Evolutionary conservation across 2,113 vertebrate species (phyloP).

Genomic region (Coturnix japonica): DNA sequence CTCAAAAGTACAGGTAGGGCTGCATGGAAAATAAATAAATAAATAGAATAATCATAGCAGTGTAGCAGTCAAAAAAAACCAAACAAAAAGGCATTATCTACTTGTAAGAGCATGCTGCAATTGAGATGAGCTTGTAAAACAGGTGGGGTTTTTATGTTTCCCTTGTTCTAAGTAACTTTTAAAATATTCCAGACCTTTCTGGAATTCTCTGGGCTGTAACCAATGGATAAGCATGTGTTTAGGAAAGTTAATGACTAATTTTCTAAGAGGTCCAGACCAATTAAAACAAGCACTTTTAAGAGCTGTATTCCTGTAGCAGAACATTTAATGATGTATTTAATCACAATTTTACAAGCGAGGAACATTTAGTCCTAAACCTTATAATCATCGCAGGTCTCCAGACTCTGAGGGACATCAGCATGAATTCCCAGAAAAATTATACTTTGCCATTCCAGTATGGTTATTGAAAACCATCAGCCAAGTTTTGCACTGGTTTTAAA

Average conservation of each 20-base stretch:
- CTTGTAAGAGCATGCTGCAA: background rate
- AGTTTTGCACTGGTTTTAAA: background rate
- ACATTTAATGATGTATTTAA: background rate
- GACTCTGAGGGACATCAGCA: background rate
- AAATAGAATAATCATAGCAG: background rate
- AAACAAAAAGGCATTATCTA: rapidly evolving
- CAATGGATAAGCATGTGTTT: background rate
- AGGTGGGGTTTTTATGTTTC: rapidly evolving
- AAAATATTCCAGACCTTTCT: background rate
- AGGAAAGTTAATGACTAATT: background rate
- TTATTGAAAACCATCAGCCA: background rate
- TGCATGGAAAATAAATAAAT: background rate
- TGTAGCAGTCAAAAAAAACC: background rate
- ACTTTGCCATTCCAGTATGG: background rate
- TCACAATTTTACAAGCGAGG: background rate
- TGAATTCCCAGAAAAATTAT: background rate
- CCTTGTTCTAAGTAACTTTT: background rate
- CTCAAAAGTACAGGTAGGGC: background rate
- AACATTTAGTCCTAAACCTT: background rate
- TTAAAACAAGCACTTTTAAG: background rate
- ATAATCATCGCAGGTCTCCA: background rate
- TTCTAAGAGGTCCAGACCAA: background rate
- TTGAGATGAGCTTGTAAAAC: background rate
- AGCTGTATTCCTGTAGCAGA: background rate
- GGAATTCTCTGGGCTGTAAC: background rate